Evolutionary conservation across 1,140 invertebrate genomes (phyloP).

Genomic region (Patella vulgata): DNA sequence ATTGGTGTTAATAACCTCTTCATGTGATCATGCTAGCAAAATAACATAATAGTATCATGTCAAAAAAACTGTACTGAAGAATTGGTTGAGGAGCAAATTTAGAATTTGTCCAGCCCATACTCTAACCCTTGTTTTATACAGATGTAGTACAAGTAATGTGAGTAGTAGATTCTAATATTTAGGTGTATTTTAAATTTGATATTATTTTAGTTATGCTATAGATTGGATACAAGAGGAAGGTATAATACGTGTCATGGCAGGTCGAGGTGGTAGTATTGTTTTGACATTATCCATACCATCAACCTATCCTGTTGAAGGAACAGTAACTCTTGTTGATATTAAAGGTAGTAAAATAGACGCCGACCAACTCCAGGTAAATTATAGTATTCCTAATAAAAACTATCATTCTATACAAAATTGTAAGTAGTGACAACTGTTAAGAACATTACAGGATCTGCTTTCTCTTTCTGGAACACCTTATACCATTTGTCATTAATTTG

Average conservation of each 20-base stretch:
- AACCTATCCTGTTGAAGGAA: conserved; percentile 26
- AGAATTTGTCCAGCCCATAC: no score
- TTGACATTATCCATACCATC: conserved; percentile 32
- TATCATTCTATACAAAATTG: not conserved
- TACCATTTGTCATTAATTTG: no score
- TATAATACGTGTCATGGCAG: conserved; percentile 31
- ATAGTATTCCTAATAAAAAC: not conserved
- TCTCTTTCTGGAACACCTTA: no score
- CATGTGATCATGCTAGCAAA: no score
- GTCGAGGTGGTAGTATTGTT: conserved; percentile 32
- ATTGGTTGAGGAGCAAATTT: no score
- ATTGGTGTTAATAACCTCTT: no score
- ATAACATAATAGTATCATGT: no score
- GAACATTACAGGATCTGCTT: not conserved
- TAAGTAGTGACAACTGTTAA: not conserved
- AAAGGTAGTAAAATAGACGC: conserved; percentile 11
- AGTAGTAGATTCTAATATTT: no score
- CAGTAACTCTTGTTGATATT: conserved; percentile 27
- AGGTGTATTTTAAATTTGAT: not conserved
- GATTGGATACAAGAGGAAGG: conserved; percentile 44
- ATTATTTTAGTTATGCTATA: conserved; percentile 34
- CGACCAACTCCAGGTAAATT: conserved; percentile 3
- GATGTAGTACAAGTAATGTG: no score
- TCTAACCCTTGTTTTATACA: no score
- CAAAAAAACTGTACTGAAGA: no score